Base-by-base conservation (phyloP, 1,140 invertebrate species). In the Asbolus verrucosus region DNA sequence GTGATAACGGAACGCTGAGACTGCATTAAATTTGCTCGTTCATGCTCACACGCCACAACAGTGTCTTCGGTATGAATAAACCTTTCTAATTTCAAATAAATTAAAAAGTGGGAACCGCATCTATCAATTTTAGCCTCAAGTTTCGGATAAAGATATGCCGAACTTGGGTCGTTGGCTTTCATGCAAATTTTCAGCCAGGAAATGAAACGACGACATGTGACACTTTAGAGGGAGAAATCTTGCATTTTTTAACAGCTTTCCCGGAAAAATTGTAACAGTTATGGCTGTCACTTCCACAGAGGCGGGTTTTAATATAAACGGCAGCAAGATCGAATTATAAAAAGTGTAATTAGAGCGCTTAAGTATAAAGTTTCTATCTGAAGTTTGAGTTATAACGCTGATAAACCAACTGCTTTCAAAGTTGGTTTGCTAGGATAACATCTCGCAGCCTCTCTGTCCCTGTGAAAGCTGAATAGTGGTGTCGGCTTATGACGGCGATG, bases 1-100 rank as follows among this genome's bases (percentile, higher is more conserved):
- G 5, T 27, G 46, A 54, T 54, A 54, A 54, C 46, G 46, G 46
- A 21, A 27, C 14, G 46, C 46, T 54, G 46, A 54, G 27, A 54
- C 2, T 24, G 46, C 46, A 54, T 13, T 27, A 36, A 36, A 36
- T 36, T 36, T 11, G 11, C 33, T 11, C 11, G 5, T 36, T 6
- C 33, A 36, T 3, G 11, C 33, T 36, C 2, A 11, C 2, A 6
- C 5, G 33, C 11, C 6, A n/a, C 11, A 36, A 36, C n/a, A n/a
- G n/a, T n/a, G n/a, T n/a, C n/a, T n/a, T n/a, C n/a, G n/a, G n/a
- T n/a, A n/a, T n/a, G n/a, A n/a, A n/a, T n/a, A n/a, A n/a, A n/a
- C n/a, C n/a, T n/a, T n/a, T n/a, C n/a, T n/a, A n/a, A n/a, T n/a
- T n/a, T n/a, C n/a, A n/a, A n/a, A n/a, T n/a, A n/a, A n/a, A n/a